Base-by-base conservation (phyloP, 2,888 invertebrate species). In the Noctua pronuba region DNA sequence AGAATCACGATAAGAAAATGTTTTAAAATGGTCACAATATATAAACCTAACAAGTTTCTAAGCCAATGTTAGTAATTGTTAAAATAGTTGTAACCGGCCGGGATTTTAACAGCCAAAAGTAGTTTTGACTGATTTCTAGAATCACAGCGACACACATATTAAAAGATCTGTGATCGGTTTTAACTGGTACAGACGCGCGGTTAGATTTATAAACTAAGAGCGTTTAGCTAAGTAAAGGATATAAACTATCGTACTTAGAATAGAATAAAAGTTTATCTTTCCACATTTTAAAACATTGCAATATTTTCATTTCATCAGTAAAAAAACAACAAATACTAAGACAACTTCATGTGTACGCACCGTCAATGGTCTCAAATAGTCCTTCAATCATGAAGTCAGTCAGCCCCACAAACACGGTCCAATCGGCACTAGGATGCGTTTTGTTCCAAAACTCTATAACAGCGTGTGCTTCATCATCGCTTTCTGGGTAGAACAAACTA, bases 401-500 rank as follows among this genome's bases (percentile, higher is more conserved):
- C 31, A 94, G 83, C 0, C 95, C 95, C 41, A 95, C 80, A 55
- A 10, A 94, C 71, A 90, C 89, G 60, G 60, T 60, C 88, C 60
- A 80, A 60, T 60, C 0, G 0, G 5, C 31, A 38, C 6, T 21
- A 6, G 86, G 84, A n/a, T 92, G 92, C 0, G 92, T 93, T 38
- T 77, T 68, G 21, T 92, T 92, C 92, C 92, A 91, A 69, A 87
- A 90, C 0, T 79, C 71, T 1, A 92, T 70, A 0, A 94, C 90
- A 3, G 85, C 84, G 21, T 90, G 64, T 0, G 91, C 92, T 73
- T 96, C 96, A 0, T 82, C 84, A 1, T 91, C 81, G 66, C 94
- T 90, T n/a, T 92, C 92, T 2, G 96, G 93, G 58, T 93, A 94
- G 81, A 94, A 95, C 5, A 96, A 82, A 16, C 82, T 84, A 3